These are phyloP conservation scores for Odocoileus virginianus DNA, from an alignment of 2,113 vertebrate species.

Conservation along the genomic window DNA sequence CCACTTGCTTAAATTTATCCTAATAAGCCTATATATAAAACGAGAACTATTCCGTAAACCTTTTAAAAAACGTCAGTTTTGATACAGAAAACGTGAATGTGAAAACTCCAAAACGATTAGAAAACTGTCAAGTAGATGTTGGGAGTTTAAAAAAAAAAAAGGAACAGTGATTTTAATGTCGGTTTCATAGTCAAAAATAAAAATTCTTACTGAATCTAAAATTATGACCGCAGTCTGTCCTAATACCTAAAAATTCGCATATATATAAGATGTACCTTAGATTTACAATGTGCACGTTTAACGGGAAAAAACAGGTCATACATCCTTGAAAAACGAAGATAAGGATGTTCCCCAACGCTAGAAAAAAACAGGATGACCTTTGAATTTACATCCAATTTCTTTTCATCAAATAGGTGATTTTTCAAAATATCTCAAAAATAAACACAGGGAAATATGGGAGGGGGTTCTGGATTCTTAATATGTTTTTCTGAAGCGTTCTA, in stretches of 20 bases:
- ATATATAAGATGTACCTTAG: background rate
- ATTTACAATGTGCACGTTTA: background rate
- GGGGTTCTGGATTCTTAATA: background rate
- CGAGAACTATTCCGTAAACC: background rate
- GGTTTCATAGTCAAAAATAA: slow-evolving; percentile 15
- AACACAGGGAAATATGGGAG: background rate
- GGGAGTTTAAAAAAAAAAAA: background rate
- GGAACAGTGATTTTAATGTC: background rate
- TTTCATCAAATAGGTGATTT: too few relatives aligned
- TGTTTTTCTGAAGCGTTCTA: background rate
- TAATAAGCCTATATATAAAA: background rate
- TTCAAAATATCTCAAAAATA: background rate
- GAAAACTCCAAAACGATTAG: background rate
- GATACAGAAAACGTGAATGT: background rate
- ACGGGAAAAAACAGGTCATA: background rate
- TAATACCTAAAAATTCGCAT: background rate
- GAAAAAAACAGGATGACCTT: background rate
- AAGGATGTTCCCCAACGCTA: background rate
- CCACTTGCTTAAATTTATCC: background rate
- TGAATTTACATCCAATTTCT: background rate
- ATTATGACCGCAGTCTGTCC: background rate
- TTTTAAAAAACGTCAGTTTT: background rate
- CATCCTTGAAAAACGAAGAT: background rate
- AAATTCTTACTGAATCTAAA: background rate
- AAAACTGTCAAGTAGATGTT: background rate